Evolutionary conservation across 2,888 invertebrate species (phyloP).

Genomic region (Tipula lateralis): DNA sequence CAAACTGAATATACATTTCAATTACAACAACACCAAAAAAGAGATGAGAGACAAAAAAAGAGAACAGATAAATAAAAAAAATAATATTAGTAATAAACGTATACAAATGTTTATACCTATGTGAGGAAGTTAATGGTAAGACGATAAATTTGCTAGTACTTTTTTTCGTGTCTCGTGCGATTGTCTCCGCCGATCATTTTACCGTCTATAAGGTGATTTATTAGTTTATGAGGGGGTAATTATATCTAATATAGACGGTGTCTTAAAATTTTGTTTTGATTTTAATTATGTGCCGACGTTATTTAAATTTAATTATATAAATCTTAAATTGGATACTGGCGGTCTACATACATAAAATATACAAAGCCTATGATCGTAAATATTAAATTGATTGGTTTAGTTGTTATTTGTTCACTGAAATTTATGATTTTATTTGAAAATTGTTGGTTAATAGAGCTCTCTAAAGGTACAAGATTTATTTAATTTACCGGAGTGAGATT

Average conservation of each 20-base stretch:
- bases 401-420: too few species aligned
- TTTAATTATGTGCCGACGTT: background rate
- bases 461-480: too few species aligned
- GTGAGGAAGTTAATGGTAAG: constrained; percentile 24
- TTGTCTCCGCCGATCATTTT: background rate
- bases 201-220: background rate
- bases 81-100: background rate
- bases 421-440: too few species aligned
- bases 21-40: background rate
- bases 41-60: constrained; percentile 12
- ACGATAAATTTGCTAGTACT: background rate
- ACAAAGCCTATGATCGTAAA: too few species aligned
- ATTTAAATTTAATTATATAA: background rate
- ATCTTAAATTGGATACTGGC: background rate
- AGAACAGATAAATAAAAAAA: constrained; percentile 26
- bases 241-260: background rate
- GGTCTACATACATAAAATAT: too few species aligned
- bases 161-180: background rate
- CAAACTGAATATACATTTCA: background rate
- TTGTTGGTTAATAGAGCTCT: too few species aligned
- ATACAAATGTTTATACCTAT: background rate
- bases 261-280: background rate
- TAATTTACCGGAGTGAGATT: too few species aligned
- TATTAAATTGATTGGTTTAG: too few species aligned
- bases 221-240: background rate